Percentiles rank a stretch among this genome's conserved stretches.
These are phyloP conservation scores for Phrynocephalus forsythii DNA, from an alignment of 2,797 vertebrate species.

Conservation along the genomic window DNA sequence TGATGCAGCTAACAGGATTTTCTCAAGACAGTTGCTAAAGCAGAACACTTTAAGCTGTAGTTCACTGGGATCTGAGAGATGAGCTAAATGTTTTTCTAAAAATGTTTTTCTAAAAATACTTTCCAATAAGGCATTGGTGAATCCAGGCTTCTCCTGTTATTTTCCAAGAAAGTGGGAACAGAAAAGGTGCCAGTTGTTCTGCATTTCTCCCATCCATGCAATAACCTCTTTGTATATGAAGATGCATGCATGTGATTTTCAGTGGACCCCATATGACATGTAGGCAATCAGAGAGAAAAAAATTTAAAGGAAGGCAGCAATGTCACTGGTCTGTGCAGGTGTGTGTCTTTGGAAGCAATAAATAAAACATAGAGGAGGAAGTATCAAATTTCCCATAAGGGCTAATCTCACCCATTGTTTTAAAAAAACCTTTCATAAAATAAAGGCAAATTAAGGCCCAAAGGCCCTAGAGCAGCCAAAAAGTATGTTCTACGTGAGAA, in stretches of 20 bases:
- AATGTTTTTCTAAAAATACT: background rate
- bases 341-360: too few relatives aligned
- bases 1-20: conserved; percentile 28
- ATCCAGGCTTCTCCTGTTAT: conserved; percentile 12
- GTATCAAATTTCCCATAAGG: too few relatives aligned
- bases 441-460: too few relatives aligned
- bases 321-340: too few relatives aligned
- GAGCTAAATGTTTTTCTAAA: background rate
- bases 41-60: conserved; percentile 1
- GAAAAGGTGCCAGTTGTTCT: background rate
- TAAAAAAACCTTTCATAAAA: too few relatives aligned
- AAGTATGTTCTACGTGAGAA: too few relatives aligned
- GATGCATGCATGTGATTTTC: background rate
- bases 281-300: background rate
- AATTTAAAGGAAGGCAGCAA: background rate
- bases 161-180: background rate
- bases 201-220: background rate
- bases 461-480: too few relatives aligned
- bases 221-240: background rate
- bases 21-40: conserved; percentile 36
- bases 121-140: background rate
- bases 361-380: too few relatives aligned
- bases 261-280: background rate
- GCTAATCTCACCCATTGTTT: too few relatives aligned
- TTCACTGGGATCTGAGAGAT: background rate